A percentile compares a stretch with the other conserved stretches of the same genome.
Evolutionary conservation across 2,113 vertebrate species (phyloP).

Genomic region (Chinchilla lanigera): DNA sequence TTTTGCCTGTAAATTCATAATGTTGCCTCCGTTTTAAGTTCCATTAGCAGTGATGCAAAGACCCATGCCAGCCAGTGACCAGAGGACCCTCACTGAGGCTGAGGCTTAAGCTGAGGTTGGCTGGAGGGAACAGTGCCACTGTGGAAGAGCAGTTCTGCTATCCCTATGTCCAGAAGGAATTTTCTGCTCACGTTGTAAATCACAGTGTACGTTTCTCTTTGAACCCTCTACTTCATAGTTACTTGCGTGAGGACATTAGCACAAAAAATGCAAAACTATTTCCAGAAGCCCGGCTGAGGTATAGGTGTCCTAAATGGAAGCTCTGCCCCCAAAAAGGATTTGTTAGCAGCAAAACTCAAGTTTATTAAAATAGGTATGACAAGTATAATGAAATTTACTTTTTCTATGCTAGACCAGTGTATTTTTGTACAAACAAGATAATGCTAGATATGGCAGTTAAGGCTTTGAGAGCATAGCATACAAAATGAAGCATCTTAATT

Average conservation of each 20-base stretch:
- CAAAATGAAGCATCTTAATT: not conserved
- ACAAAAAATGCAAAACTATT: not conserved
- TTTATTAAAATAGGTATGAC: slow-evolving; percentile 66
- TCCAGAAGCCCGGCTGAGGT: not conserved
- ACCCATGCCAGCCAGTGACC: not conserved
- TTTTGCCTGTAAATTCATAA: not conserved
- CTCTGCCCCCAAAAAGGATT: not conserved
- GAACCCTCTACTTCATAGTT: not conserved
- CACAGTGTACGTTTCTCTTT: not conserved
- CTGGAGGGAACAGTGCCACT: fast-evolving
- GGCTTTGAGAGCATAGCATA: not conserved
- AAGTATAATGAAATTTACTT: not conserved
- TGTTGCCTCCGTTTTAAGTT: not conserved
- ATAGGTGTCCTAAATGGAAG: not conserved
- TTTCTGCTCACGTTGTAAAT: not conserved
- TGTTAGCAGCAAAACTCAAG: not conserved
- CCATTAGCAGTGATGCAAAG: not conserved
- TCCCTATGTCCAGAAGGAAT: not conserved
- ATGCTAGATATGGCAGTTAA: not conserved
- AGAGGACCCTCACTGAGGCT: fast-evolving
- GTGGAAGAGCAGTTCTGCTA: too few relatives aligned
- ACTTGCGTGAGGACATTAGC: not conserved
- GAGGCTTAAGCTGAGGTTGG: not conserved
- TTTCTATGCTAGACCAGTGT: too few relatives aligned
- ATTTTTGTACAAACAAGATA: not conserved